Conservation (phyloP, 2,888 invertebrate species). For the Ypsolopha scabrella region DNA sequence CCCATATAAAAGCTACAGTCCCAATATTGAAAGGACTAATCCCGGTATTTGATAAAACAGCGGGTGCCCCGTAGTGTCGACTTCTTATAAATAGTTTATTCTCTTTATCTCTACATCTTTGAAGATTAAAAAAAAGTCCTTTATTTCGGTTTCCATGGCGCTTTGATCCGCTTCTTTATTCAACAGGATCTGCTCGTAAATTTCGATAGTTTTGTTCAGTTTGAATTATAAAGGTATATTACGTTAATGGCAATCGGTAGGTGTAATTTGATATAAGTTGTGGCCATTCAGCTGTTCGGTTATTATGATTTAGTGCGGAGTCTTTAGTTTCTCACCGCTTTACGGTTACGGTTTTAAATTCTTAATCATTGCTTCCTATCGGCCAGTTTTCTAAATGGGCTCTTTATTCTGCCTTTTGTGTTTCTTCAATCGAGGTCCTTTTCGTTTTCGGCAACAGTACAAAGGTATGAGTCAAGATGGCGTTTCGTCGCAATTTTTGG, state of each 20-base stretch:
- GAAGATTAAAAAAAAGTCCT: slow-evolving; percentile 36
- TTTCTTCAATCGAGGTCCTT: not conserved
- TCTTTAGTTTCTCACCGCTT: slow-evolving; percentile 22
- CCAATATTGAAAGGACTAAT: slow-evolving; percentile 50
- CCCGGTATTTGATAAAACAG: slow-evolving; percentile 64
- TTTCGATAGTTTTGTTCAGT: slow-evolving; percentile 60
- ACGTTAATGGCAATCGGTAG: slow-evolving; percentile 66
- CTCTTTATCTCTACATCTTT: slow-evolving; percentile 57
- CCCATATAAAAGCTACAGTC: slow-evolving; percentile 38
- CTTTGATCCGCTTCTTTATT: slow-evolving; percentile 64
- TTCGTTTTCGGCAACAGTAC: slow-evolving; percentile 12
- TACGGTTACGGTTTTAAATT: slow-evolving; percentile 14
- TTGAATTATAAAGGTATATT: slow-evolving; percentile 65
- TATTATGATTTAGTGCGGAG: slow-evolving; percentile 39
- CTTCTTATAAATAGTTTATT: slow-evolving; percentile 48
- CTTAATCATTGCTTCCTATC: slow-evolving; percentile 12
- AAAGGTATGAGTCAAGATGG: slow-evolving; percentile 8
- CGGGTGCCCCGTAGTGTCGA: slow-evolving; percentile 47
- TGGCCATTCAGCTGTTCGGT: slow-evolving; percentile 42
- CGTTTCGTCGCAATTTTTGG: slow-evolving; percentile 17
- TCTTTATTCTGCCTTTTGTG: slow-evolving; percentile 4
- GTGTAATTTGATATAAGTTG: slow-evolving; percentile 61
- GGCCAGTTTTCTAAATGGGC: slow-evolving; percentile 1
- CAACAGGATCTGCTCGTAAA: slow-evolving; percentile 62
- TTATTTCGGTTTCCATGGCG: slow-evolving; percentile 53